Conservation (phyloP, 2,797 vertebrate species). For the Perdix hodgsoniae region DNA sequence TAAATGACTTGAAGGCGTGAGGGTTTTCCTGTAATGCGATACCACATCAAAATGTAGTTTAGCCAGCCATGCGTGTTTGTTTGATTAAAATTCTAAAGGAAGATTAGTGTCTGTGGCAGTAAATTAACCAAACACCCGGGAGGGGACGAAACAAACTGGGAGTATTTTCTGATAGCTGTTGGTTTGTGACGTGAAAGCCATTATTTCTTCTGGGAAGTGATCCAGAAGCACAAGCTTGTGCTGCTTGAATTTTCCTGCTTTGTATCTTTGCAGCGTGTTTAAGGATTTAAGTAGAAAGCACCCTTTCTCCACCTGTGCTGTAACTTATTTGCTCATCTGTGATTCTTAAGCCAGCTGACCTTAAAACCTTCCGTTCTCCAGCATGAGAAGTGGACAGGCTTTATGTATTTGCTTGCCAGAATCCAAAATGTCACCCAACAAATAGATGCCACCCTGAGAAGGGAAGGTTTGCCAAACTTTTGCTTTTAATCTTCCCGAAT, state of each 20-base stretch:
- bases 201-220: background rate
- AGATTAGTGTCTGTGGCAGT: background rate
- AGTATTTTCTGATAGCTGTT: background rate
- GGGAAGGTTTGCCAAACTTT: background rate
- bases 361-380: background rate
- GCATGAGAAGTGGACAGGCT: background rate
- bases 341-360: background rate
- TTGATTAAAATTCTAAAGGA: background rate
- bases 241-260: background rate
- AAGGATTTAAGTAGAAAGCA: background rate
- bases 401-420: background rate
- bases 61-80: background rate
- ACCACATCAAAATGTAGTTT: background rate
- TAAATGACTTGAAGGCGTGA: background rate
- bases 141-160: background rate
- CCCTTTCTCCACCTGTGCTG: background rate
- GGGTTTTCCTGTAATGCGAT: background rate
- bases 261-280: background rate
- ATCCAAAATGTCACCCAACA: background rate
- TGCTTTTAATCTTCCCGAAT: background rate
- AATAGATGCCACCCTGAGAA: background rate
- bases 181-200: background rate
- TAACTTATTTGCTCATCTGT: background rate
- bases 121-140: background rate
- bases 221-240: background rate